Evolutionary conservation across 1,140 invertebrate genomes (phyloP), one percentile per base, ranked within the genome.

Genomic region (Dufourea novaeangliae): DNA sequence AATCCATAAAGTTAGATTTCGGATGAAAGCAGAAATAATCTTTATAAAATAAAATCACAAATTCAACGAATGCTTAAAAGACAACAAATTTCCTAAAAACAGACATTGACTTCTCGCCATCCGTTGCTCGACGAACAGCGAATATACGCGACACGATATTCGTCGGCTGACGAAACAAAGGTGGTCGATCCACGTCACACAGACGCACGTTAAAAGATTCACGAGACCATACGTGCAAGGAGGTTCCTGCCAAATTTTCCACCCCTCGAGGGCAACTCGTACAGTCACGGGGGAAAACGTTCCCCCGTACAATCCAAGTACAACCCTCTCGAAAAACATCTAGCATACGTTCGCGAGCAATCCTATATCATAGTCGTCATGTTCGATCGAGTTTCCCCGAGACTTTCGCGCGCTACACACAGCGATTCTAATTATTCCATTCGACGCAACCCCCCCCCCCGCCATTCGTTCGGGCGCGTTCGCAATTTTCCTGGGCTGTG

Each of bases 241-340:
- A 22, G 72, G 54, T 46, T 68, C 34, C 54, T 76, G 73, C 64
- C 73, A 69, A 76, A 76, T 57, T 76, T 76, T 57, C 64, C 64
- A 76, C 32, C 11, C n/a, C 73, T 56, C 64, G 39, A 29, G 72
- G 72, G 73, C 64, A 69, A 76, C 39, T 12, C 17, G 73, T 76
- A 76, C 73, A 76, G 73, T 69, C 73, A 5, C 0, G 0, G n/a
- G 8, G 14, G 8, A 39, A 68, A 69, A 56, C 7, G 37, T 44
- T 2, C 14, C 25, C 7, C n/a, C n/a, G 22, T 17, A 41, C 12
- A 17, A 3, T 5, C 2, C 2, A n/a, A n/a, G 64, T 82, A 82
- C 71, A 80, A 66, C 32, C 41, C n/a, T 1, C 0, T 2, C 14
- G 37, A 71, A 62, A 70, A 25, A 8, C 12, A 62, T 11, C 10